phyloP scores from a whole-genome alignment of 2,797 vertebrate genomes.

The Melanogrammus aeglefinus region DNA sequence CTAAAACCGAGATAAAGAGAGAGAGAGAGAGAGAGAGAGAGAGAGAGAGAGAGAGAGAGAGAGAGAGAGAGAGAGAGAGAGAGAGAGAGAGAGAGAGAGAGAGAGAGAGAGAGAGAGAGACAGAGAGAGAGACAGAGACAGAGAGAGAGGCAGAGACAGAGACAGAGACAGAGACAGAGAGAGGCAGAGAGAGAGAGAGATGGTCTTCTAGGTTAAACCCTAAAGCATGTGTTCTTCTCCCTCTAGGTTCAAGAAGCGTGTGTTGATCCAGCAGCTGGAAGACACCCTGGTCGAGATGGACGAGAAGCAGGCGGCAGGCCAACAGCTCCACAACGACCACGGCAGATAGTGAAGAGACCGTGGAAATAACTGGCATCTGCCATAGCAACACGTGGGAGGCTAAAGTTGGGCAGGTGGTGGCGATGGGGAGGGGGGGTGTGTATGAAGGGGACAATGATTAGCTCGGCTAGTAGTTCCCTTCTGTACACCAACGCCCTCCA shows the following conservation, averaged over 20 bases:
- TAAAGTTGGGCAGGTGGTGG: neutral
- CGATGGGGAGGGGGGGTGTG: neutral
- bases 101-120: neutral
- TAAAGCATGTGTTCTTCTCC: neutral
- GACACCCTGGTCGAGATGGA: constrained; percentile 82
- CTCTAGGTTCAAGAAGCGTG: constrained; percentile 93
- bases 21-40: neutral
- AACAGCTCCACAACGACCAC: constrained; percentile 80
- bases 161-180: neutral
- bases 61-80: neutral
- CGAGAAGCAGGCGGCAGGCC: constrained; percentile 62
- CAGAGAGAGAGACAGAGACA: neutral
- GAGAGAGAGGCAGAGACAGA: too few relatives aligned
- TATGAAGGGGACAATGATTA: constrained; percentile 11
- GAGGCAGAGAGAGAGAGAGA: neutral
- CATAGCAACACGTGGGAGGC: constrained; percentile 2
- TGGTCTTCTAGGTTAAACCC: neutral
- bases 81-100: neutral
- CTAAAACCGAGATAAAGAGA: neutral
- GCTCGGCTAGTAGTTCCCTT: constrained; percentile 27
- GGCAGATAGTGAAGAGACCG: constrained; percentile 75
- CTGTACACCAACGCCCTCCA: constrained; percentile 6
- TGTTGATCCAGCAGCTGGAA: constrained; percentile 97
- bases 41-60: neutral
- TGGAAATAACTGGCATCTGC: constrained; percentile 5